A percentile compares a stretch with the other conserved stretches of the same genome.
Conservation (phyloP, 2,888 invertebrate genomes). For the Dendrolimus houi region DNA sequence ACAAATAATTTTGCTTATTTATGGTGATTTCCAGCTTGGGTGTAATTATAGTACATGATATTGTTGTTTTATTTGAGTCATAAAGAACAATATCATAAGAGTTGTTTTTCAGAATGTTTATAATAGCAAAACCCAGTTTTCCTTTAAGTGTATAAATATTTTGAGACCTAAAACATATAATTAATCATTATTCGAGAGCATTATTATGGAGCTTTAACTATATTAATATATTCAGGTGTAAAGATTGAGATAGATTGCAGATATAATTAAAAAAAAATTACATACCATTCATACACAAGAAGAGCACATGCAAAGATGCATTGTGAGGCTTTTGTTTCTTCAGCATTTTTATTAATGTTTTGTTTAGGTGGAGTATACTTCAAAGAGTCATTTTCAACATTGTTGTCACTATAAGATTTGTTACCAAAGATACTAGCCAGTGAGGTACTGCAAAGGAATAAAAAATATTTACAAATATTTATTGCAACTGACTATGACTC, state of each 20-base stretch:
- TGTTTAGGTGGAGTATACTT: slow-evolving; percentile 54
- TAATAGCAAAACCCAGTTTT: slow-evolving; percentile 57
- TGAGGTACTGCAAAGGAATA: slow-evolving; percentile 43
- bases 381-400: slow-evolving; percentile 38
- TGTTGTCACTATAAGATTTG: slow-evolving; percentile 18
- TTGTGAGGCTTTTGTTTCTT: slow-evolving; percentile 36
- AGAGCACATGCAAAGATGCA: slow-evolving; percentile 52
- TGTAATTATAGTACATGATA: slow-evolving; percentile 42
- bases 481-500: too few species aligned
- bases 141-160: slow-evolving; percentile 46
- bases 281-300: slow-evolving; percentile 58
- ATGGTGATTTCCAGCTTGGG: slow-evolving; percentile 36
- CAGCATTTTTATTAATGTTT: slow-evolving; percentile 21
- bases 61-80: slow-evolving; percentile 49
- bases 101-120: slow-evolving; percentile 39
- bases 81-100: slow-evolving; percentile 48
- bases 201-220: too few species aligned
- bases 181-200: slow-evolving; percentile 2
- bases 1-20: slow-evolving; percentile 43
- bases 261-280: slow-evolving; percentile 3
- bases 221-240: too few species aligned
- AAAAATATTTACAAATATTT: neutral
- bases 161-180: slow-evolving; percentile 36
- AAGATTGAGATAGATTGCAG: neutral
- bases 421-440: slow-evolving; percentile 55